Conservation (phyloP, 2,797 vertebrate genomes). For the Acanthurus tractus region DNA sequence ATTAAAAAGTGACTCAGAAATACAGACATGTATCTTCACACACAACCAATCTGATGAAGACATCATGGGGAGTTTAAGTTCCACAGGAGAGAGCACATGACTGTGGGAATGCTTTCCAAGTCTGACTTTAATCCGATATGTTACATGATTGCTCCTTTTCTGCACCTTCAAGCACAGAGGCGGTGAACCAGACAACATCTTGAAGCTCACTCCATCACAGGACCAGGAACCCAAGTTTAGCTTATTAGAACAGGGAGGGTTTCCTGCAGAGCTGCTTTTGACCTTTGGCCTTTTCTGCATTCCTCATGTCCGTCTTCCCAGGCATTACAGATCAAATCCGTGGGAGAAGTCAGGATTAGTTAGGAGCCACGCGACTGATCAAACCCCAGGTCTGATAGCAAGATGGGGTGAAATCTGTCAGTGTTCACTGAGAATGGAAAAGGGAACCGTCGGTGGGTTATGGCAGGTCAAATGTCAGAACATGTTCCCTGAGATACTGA, state of each 20-base stretch:
- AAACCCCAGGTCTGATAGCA: slow-evolving; percentile 53
- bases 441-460: slow-evolving; percentile 27
- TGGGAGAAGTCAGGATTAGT: slow-evolving; percentile 55
- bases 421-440: slow-evolving; percentile 65
- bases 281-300: slow-evolving; percentile 60
- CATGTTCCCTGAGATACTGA: slow-evolving; percentile 2
- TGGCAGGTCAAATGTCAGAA: slow-evolving; percentile 9
- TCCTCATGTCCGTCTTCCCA: slow-evolving; percentile 48
- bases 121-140: slow-evolving; percentile 23
- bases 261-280: slow-evolving; percentile 44
- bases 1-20: background rate
- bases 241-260: slow-evolving; percentile 48
- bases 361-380: slow-evolving; percentile 67
- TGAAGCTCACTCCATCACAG: slow-evolving; percentile 1
- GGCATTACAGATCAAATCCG: slow-evolving; percentile 34
- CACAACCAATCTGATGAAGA: background rate
- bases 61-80: slow-evolving; percentile 5
- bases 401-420: slow-evolving; percentile 62
- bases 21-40: background rate
- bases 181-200: background rate
- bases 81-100: slow-evolving; percentile 35
- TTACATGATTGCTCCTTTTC: slow-evolving; percentile 11
- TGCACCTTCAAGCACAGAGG: slow-evolving; percentile 8
- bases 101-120: slow-evolving; percentile 4
- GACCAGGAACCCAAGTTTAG: slow-evolving; percentile 22